A percentile compares a stretch with the other conserved stretches of the same genome.
These are phyloP conservation scores for Athalia circularis DNA, from an alignment of 2,888 invertebrate species.

Conservation along the genomic window DNA sequence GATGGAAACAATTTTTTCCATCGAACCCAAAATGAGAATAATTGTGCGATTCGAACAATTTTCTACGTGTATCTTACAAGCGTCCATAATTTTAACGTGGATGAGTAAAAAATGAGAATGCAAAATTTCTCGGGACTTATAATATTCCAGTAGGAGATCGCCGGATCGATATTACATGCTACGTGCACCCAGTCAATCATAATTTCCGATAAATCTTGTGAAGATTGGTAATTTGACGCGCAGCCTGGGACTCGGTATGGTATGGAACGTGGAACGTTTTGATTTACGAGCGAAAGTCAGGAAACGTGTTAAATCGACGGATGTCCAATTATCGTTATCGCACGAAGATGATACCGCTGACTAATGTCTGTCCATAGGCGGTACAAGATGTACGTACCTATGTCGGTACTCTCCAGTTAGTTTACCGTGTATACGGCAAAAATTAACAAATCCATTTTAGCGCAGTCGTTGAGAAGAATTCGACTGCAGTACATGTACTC, in stretches of 20 bases:
- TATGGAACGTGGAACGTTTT: slow-evolving; percentile 1
- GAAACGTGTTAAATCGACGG: slow-evolving; percentile 39
- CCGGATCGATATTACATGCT: slow-evolving; percentile 16
- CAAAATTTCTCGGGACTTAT: no score
- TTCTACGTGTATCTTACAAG: no score
- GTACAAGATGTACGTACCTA: not conserved
- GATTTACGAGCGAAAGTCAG: slow-evolving; percentile 40
- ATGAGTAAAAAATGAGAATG: no score
- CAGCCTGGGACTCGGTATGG: not conserved
- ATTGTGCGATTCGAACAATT: no score
- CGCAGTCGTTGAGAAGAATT: no score
- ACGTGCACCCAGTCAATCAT: not conserved
- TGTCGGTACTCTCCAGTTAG: not conserved
- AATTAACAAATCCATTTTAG: no score
- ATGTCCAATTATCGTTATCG: slow-evolving; percentile 43
- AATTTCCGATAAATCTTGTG: slow-evolving; percentile 38
- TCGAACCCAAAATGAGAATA: no score
- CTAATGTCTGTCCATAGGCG: not conserved
- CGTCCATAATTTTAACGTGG: no score
- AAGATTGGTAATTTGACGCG: slow-evolving; percentile 40
- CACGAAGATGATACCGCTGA: slow-evolving; percentile 30
- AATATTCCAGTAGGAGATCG: no score
- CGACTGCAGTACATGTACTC: no score
- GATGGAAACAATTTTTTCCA: no score
- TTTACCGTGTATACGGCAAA: no score